These are phyloP conservation scores for Eriocheir sinensis DNA, from an alignment of 1,140 invertebrate species.

Conservation along the genomic window DNA sequence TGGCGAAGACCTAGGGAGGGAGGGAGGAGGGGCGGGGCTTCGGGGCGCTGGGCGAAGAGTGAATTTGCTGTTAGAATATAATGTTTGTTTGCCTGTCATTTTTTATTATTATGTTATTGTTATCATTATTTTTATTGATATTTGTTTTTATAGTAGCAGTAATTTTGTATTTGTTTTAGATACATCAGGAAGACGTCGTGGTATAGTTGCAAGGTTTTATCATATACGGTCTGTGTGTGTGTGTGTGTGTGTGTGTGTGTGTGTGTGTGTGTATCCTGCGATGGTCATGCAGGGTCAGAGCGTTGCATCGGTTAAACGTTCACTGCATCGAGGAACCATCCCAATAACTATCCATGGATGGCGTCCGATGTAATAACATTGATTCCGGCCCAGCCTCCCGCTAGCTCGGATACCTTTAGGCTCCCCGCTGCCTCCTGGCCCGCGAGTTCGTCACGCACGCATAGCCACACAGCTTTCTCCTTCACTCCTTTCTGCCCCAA, in stretches of 20 bases:
- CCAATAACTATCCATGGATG: background rate
- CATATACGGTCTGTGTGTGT: slow-evolving; percentile 7
- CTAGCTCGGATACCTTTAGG: background rate
- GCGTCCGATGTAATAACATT: background rate
- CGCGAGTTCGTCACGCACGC: background rate
- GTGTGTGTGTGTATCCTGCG: background rate
- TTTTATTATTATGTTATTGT: no score
- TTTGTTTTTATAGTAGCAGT: no score
- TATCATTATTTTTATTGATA: no score
- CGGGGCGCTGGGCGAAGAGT: no score
- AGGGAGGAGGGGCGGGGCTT: no score
- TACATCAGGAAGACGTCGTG: no score
- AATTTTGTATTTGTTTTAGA: no score
- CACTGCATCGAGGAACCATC: background rate
- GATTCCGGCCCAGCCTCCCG: background rate
- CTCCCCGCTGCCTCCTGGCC: no score
- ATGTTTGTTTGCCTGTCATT: no score
- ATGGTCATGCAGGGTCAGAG: background rate
- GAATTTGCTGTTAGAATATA: no score
- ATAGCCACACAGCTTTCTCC: background rate
- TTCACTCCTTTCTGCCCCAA: background rate
- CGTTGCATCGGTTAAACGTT: background rate
- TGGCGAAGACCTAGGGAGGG: no score
- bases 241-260: background rate
- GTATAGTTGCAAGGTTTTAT: no score